A percentile compares a stretch with the other conserved stretches of the same genome.
These are phyloP conservation scores for Oxyscelio sp. DNA, from an alignment of 2,888 invertebrate genomes.

Conservation along the genomic window DNA sequence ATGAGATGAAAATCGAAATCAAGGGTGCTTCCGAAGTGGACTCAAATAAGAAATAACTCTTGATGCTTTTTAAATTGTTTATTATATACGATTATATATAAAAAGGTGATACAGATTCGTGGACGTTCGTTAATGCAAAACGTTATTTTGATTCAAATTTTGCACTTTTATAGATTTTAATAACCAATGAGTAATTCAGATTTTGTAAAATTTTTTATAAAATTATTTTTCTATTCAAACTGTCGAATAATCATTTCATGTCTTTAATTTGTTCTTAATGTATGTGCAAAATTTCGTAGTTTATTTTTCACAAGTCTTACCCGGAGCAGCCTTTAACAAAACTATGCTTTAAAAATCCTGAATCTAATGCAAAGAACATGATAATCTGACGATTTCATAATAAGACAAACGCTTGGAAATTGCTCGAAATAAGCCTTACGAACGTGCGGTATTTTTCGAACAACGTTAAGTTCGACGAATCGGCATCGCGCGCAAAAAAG, in stretches of 20 bases:
- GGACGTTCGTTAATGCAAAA: slow-evolving; percentile 39
- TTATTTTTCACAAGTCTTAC: slow-evolving; percentile 53
- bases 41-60: slow-evolving; percentile 50
- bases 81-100: slow-evolving; percentile 59
- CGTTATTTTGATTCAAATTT: slow-evolving; percentile 28
- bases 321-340: slow-evolving; percentile 59
- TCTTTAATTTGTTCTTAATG: too few relatives aligned
- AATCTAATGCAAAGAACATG: not conserved
- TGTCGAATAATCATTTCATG: too few relatives aligned
- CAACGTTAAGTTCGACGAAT: slow-evolving; percentile 38
- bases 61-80: slow-evolving; percentile 47
- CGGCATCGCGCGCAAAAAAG: slow-evolving; percentile 54
- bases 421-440: slow-evolving; percentile 63
- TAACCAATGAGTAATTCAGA: too few relatives aligned
- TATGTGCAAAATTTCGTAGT: slow-evolving; percentile 38
- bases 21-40: slow-evolving; percentile 24
- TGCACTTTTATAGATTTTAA: too few relatives aligned
- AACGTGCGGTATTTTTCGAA: slow-evolving; percentile 52
- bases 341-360: slow-evolving; percentile 12
- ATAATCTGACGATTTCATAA: not conserved
- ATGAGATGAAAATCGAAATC: not conserved
- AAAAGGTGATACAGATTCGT: slow-evolving; percentile 56
- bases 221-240: too few relatives aligned
- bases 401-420: slow-evolving; percentile 44
- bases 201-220: too few relatives aligned